Evolutionary conservation across 2,113 vertebrate genomes (phyloP).

Genomic region (Prunella fulvescens): DNA sequence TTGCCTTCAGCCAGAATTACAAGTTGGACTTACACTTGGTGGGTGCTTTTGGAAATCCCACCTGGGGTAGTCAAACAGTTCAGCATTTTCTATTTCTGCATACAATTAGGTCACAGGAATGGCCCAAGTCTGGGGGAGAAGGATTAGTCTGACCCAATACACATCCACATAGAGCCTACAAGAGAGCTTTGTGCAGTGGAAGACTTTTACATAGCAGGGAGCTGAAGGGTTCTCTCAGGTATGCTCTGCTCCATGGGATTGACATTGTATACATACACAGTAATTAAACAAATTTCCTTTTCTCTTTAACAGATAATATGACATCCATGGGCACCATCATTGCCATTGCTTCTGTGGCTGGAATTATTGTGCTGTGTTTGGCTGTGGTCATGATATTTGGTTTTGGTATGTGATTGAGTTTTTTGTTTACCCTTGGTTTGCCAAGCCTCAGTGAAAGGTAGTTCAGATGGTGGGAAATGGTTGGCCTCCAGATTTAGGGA

Average conservation of each 20-base stretch:
- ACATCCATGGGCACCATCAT: background rate
- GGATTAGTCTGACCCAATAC: background rate
- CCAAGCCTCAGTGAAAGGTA: background rate
- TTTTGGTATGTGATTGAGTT: slow-evolving; percentile 62
- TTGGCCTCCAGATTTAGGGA: background rate
- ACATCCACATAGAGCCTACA: background rate
- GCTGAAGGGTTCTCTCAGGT: background rate
- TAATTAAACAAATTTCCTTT: background rate
- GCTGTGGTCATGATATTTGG: slow-evolving; percentile 7
- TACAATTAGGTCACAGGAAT: background rate
- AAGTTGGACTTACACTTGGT: background rate
- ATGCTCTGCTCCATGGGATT: background rate
- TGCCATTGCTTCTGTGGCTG: slow-evolving; percentile 11
- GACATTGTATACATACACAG: background rate
- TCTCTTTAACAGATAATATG: slow-evolving; percentile 41
- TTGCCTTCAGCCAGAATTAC: background rate
- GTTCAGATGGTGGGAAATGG: background rate
- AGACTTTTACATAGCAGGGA: background rate
- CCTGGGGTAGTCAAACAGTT: background rate
- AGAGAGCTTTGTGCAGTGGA: background rate
- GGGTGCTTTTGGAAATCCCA: background rate
- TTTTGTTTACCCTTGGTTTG: background rate
- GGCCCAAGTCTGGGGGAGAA: background rate
- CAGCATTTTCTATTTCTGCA: background rate
- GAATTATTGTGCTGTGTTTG: slow-evolving; percentile 31